phyloP scores from a whole-genome alignment of 2,888 invertebrate species.

The Ctenicera cuprea region DNA sequence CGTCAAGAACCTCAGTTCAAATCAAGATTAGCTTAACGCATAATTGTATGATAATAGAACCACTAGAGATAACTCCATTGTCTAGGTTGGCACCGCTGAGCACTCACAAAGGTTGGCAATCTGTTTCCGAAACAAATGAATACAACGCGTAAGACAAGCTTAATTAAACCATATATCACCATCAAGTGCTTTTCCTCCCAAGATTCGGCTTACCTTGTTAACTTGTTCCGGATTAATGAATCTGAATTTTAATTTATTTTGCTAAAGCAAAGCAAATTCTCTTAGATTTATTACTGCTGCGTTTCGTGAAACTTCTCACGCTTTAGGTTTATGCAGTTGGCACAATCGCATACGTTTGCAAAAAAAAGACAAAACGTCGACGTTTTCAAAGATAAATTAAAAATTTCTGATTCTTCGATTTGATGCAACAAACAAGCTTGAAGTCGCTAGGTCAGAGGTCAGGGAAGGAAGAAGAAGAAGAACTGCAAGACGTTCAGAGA shows the following conservation, averaged over 20 bases:
- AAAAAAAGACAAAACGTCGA: neutral
- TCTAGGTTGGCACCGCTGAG: constrained; percentile 63
- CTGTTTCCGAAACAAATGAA: constrained; percentile 72
- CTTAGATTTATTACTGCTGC: constrained; percentile 41
- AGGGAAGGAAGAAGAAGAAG: constrained; percentile 50
- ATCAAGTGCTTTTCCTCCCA: constrained; percentile 66
- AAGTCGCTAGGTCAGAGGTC: constrained; percentile 43
- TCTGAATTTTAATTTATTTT: constrained; percentile 69
- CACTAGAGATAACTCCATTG: constrained; percentile 63
- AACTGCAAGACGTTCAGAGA: constrained; percentile 55
- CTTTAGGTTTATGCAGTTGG: constrained; percentile 9
- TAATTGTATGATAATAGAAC: constrained; percentile 66
- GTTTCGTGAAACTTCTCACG: constrained; percentile 7
- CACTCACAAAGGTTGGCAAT: constrained; percentile 67
- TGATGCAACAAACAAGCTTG: constrained; percentile 45
- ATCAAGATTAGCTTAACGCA: constrained; percentile 61
- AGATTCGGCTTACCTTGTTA: constrained; percentile 71
- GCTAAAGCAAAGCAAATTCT: constrained; percentile 48
- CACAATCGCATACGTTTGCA: neutral
- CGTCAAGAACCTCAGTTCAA: constrained; percentile 56
- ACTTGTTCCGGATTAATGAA: constrained; percentile 70
- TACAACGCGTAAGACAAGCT: constrained; percentile 72
- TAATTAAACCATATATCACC: constrained; percentile 72
- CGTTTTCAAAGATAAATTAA: constrained; percentile 28
- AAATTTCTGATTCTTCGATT: constrained; percentile 39